Evolutionary conservation across 2,888 invertebrate genomes (phyloP).

Genomic region (Dolichopus griseipennis): DNA sequence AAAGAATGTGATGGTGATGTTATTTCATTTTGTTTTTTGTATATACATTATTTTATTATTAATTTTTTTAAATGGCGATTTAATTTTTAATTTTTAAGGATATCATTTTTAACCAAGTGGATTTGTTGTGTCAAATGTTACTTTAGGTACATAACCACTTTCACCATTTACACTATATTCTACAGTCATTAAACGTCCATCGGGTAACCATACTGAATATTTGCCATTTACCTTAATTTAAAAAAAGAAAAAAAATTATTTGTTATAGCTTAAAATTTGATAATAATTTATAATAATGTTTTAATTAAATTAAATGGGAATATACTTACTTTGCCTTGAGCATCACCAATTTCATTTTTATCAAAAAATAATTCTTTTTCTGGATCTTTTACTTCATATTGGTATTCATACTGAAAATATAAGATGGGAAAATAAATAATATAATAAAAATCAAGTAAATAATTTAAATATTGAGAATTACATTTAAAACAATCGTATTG

Average conservation of each 20-base stretch:
- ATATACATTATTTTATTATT: no score
- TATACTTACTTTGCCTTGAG: slow-evolving; percentile 48
- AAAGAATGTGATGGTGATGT: background rate
- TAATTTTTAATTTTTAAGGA: background rate
- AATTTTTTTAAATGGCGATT: background rate
- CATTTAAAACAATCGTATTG: no score
- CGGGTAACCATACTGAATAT: slow-evolving; percentile 59
- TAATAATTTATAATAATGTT: background rate
- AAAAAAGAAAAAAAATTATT: slow-evolving; percentile 2
- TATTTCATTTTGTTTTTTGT: background rate
- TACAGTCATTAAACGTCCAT: slow-evolving; percentile 64
- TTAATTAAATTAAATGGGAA: background rate
- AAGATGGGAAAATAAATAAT: background rate
- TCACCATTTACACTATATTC: slow-evolving; percentile 63
- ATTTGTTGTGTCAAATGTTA: slow-evolving; percentile 55
- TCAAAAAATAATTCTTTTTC: slow-evolving; percentile 60
- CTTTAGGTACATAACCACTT: slow-evolving; percentile 62
- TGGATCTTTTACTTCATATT: slow-evolving; percentile 64
- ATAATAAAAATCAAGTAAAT: background rate
- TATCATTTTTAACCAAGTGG: slow-evolving; percentile 40
- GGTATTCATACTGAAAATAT: slow-evolving; percentile 56
- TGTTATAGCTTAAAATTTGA: slow-evolving; percentile 7
- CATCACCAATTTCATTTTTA: slow-evolving; percentile 58
- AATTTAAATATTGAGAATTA: no score
- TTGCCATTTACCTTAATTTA: slow-evolving; percentile 48